Base-by-base conservation (phyloP, 2,888 invertebrate species). In the Neria commutata region DNA sequence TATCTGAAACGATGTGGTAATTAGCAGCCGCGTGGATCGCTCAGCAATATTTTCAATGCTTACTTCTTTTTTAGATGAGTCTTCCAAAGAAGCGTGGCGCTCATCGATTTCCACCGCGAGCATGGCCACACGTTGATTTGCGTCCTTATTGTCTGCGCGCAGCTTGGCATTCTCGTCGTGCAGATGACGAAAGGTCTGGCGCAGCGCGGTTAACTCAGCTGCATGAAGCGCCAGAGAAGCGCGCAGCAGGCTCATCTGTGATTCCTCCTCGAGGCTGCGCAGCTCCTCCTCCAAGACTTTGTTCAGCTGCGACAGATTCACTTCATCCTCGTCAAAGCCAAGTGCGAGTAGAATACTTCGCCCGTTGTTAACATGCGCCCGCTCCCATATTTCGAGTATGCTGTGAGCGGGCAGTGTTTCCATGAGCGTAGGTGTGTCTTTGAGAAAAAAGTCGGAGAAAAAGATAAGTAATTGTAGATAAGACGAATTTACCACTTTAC, bases 51-150 rank as follows among this genome's bases (percentile, higher is more conserved):
- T 11, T 1, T 52, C 56, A n/a, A n/a, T 37, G 37, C 37, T 60
- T 64, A 77, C 74, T 62, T 78, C 75, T 60, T 79, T 69, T 74
- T 89, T 88, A 25, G 91, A 86, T 26, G 89, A 88, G 62, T 88
- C 88, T 78, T 96, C 95, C 76, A 95, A 85, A 59, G 89, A 87
- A 1, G 89, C 87, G 78, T 95, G 94, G 69, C 91, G 89, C 73
- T 96, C 96, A 78, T 97, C 96, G 1, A 95, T 91, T 80, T 96
- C 96, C 70, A 92, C 92, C 1, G 94, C 95, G 51, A 96, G 83
- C 54, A 93, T 78, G 1, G 88, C 86, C 0, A 93, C 92, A 67
- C 95, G 85, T 58, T 89, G 86, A 75, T 95, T 94, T 0, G 94
- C 92, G 75, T 94, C 94, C 19, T 85, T 83, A 17, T 95, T 87